These are phyloP conservation scores for Melospiza melodia DNA, from an alignment of 2,113 vertebrate genomes.

Conservation along the genomic window DNA sequence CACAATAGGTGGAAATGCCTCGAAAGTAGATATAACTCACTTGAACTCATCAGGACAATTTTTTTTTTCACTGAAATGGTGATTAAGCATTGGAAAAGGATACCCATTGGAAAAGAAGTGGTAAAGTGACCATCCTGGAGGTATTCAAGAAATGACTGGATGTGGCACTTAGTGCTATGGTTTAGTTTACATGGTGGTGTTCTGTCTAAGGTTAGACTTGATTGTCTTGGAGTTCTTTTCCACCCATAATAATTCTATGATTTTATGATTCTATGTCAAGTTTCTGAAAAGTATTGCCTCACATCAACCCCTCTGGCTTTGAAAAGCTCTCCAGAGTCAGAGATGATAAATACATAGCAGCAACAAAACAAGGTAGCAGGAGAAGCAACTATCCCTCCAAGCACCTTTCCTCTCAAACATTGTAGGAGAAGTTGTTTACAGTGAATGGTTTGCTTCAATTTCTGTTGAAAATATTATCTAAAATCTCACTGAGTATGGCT, in stretches of 20 bases:
- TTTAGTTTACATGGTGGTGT: background rate
- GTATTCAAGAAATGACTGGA: background rate
- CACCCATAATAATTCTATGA: background rate
- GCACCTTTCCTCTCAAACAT: background rate
- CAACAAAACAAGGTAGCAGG: background rate
- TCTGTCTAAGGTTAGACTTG: background rate
- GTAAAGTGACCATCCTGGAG: fast-evolving
- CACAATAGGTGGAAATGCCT: background rate
- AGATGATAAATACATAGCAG: background rate
- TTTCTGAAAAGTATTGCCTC: background rate
- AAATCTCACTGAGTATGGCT: background rate
- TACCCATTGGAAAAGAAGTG: background rate
- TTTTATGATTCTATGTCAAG: background rate
- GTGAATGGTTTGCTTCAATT: background rate
- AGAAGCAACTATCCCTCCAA: background rate
- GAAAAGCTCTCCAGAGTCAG: background rate
- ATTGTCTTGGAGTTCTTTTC: background rate
- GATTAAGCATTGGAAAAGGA: background rate
- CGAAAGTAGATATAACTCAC: background rate
- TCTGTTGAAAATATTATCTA: background rate
- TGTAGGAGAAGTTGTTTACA: background rate
- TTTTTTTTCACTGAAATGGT: background rate
- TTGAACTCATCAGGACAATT: background rate
- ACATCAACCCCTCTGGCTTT: background rate
- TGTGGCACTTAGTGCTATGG: too few species aligned